phyloP scores from a whole-genome alignment of 2,888 invertebrate species.

The Sphecodes monilicornis region DNA sequence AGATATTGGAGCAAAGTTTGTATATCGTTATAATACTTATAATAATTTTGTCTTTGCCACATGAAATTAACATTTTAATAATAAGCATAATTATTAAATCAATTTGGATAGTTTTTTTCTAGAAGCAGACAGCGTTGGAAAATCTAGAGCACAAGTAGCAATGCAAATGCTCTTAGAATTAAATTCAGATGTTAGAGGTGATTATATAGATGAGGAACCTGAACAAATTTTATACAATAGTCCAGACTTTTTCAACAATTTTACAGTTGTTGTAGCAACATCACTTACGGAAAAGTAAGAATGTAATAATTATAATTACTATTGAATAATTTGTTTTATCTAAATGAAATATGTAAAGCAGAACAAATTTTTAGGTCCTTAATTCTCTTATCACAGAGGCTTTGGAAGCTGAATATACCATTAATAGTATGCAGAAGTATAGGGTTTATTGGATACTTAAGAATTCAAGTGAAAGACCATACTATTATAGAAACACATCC shows the following conservation, averaged over 20 bases:
- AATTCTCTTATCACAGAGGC: constrained; percentile 89
- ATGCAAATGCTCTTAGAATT: constrained; percentile 94
- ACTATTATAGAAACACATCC: constrained; percentile 97
- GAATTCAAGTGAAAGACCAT: constrained; percentile 94
- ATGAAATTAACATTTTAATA: neutral
- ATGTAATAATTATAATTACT: neutral
- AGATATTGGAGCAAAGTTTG: constrained; percentile 96
- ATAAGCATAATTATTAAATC: constrained; percentile 33
- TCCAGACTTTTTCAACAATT: constrained; percentile 94
- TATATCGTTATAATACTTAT: constrained; percentile 28
- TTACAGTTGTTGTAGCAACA: constrained; percentile 94
- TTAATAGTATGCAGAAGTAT: constrained; percentile 94
- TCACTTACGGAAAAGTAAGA: constrained; percentile 90
- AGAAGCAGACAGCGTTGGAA: constrained; percentile 92
- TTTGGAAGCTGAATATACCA: constrained; percentile 95
- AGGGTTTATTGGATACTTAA: constrained; percentile 96
- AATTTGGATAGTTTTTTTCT: constrained; percentile 92
- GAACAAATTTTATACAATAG: constrained; percentile 94
- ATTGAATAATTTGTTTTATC: neutral
- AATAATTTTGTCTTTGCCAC: neutral
- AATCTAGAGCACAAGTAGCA: constrained; percentile 93
- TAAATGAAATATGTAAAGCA: constrained; percentile 5
- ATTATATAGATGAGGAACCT: constrained; percentile 95
- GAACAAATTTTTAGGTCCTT: constrained; percentile 86
- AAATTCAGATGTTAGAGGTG: constrained; percentile 96